Conservation (phyloP, 2,113 vertebrate genomes). For the Melozone crissalis region DNA sequence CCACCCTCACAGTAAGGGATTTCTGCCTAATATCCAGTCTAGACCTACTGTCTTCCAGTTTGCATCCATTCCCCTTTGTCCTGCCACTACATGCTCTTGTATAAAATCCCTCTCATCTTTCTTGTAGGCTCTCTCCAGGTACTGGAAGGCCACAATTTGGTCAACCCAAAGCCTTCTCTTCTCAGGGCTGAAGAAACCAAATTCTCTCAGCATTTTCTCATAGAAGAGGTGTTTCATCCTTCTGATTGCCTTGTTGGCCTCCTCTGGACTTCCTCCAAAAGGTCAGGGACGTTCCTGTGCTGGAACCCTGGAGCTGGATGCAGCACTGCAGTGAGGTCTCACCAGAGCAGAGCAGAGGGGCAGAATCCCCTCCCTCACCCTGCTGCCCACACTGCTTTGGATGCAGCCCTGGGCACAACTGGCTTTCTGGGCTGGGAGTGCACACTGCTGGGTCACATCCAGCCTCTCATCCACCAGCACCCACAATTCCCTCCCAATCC, state of each 20-base stretch:
- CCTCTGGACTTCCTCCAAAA: accelerated
- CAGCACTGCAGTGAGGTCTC: not conserved
- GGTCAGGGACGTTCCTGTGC: not conserved
- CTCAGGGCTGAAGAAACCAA: not conserved
- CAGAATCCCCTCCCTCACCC: not conserved
- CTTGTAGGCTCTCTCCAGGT: not conserved
- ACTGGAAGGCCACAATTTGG: not conserved
- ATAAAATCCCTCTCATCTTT: not conserved
- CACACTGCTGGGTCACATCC: not conserved
- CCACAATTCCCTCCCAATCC: accelerated
- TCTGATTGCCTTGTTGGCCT: not conserved
- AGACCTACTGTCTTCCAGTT: not conserved
- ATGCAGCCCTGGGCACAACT: accelerated
- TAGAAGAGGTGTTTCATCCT: not conserved
- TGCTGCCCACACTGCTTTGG: accelerated
- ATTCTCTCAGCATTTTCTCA: too few species aligned
- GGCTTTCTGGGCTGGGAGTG: not conserved
- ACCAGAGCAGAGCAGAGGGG: accelerated
- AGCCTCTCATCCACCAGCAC: not conserved
- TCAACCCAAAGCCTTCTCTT: not conserved
- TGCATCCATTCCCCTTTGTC: not conserved
- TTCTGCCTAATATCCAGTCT: not conserved
- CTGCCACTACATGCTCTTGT: not conserved
- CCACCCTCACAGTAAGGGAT: not conserved
- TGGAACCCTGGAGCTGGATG: not conserved